A percentile compares a stretch with the other conserved stretches of the same genome.
These are phyloP conservation scores for Pseudomyrmex concolor DNA, from an alignment of 1,140 invertebrate species.

Conservation along the genomic window DNA sequence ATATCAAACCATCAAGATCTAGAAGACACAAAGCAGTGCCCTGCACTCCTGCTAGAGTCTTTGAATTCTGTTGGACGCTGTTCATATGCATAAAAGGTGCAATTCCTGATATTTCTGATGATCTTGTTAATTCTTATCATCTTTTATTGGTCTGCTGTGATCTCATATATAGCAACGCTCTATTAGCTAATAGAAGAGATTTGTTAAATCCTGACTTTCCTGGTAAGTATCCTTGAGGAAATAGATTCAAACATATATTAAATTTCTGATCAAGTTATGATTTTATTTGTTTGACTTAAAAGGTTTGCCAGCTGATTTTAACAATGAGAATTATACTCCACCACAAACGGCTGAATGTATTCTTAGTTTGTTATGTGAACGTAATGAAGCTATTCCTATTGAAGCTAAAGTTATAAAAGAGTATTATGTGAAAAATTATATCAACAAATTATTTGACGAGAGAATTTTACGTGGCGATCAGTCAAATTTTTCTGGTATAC, in stretches of 20 bases:
- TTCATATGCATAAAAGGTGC: constrained; percentile 96
- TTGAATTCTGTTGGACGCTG: constrained; percentile 97
- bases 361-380: constrained; percentile 93
- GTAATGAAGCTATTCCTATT: constrained; percentile 91
- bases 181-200: constrained; percentile 92
- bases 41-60: constrained; percentile 92
- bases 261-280: not conserved
- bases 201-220: constrained; percentile 94
- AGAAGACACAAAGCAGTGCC: constrained; percentile 90
- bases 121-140: constrained; percentile 97
- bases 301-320: constrained; percentile 79
- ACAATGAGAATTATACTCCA: constrained; percentile 87
- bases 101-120: constrained; percentile 93
- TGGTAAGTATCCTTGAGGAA: constrained; percentile 85
- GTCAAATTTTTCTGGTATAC: constrained; percentile 88
- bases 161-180: constrained; percentile 94
- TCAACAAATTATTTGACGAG: constrained; percentile 92
- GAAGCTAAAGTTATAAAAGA: constrained; percentile 96
- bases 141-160: constrained; percentile 95
- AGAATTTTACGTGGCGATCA: constrained; percentile 89
- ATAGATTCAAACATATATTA: no score
- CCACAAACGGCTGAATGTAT: constrained; percentile 91
- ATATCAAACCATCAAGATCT: constrained; percentile 86
- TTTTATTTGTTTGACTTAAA: constrained; percentile 60
- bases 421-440: constrained; percentile 93